Base-by-base conservation (phyloP, 2,888 invertebrate genomes). In the Idaea aversata region DNA sequence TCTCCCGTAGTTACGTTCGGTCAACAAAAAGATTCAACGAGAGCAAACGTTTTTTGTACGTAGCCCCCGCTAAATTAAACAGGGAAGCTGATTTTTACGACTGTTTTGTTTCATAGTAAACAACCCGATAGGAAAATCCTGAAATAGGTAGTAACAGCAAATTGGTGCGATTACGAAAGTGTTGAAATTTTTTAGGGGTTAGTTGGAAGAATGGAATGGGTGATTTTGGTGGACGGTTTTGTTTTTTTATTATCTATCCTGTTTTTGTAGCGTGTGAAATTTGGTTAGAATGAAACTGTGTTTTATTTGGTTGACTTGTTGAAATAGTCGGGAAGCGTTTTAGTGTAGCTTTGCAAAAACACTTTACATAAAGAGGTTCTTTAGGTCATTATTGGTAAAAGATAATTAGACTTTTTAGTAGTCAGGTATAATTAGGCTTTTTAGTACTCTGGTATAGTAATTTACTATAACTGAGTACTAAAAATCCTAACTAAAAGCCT, bases 21-120 rank as follows among this genome's bases (percentile, higher is more conserved):
- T 82, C 86, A 86, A 88, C 88, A 90, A 91, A 91, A 91, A 88
- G 83, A 81, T 82, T 83, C 82, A 85, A 82, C 86, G 78, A 82
- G 82, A 82, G 80, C 85, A 81, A 83, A 81, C 85, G 84, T 86
- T 91, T 91, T 90, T 91, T 91, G 90, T 86, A 83, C 82, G 86
- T 87, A 85, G 80, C 85, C 86, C 85, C 84, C 86, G 90, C 90
- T 88, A 92, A 92, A 91, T 92, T 91, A 91, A 91, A 91, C 90
- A 88, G 85, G 85, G 86, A 82, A 85, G 88, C 85, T 84, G 86
- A 88, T 88, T 89, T 79, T 77, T 77, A 70, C 72, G 70, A 68
- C 80, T 78, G 81, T 85, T 88, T 86, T 85, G 84, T 84, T 82
- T 79, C 77, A 79, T 79, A 79, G 79, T 78, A 78, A 75, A 74